phyloP scores from a whole-genome alignment of 2,113 vertebrate genomes.

The Osmerus mordax region DNA sequence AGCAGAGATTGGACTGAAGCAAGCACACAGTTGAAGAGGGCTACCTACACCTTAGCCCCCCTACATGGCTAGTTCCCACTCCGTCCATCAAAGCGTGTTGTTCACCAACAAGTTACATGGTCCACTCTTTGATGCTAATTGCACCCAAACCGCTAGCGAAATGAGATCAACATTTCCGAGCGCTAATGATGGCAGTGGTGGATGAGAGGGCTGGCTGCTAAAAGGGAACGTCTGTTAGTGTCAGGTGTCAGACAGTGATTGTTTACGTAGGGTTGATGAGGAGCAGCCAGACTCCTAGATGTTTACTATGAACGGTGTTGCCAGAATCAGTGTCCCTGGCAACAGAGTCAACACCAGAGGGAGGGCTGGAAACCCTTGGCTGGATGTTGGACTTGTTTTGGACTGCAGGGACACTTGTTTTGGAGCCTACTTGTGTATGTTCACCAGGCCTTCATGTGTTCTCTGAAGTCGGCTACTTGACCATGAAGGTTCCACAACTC shows the following conservation, averaged over 20 bases:
- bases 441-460: too few relatives aligned
- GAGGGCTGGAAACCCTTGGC: not conserved
- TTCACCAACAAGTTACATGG: conserved; percentile 25
- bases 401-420: not conserved
- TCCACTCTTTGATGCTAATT: conserved; percentile 36
- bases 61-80: too few relatives aligned
- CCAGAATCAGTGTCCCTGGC: conserved; percentile 60
- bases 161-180: not conserved
- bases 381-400: conserved; percentile 45
- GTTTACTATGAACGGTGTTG: conserved; percentile 67
- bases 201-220: not conserved
- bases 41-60: not conserved
- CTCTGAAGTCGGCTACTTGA: too few relatives aligned
- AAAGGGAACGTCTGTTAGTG: conserved; percentile 40
- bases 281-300: conserved; percentile 53
- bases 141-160: conserved; percentile 15
- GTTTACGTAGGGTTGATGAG: conserved; percentile 45
- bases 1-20: not conserved
- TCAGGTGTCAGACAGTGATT: conserved; percentile 36
- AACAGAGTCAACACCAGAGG: conserved; percentile 61
- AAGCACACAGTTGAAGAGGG: not conserved
- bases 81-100: too few relatives aligned
- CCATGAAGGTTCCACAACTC: too few relatives aligned
- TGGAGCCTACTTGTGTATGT: too few relatives aligned
- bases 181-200: not conserved